Percentiles rank a stretch among this genome's conserved stretches.
phyloP scores from a whole-genome alignment of 2,113 vertebrate genomes.

The Rhinolophus ferrumequinum region DNA sequence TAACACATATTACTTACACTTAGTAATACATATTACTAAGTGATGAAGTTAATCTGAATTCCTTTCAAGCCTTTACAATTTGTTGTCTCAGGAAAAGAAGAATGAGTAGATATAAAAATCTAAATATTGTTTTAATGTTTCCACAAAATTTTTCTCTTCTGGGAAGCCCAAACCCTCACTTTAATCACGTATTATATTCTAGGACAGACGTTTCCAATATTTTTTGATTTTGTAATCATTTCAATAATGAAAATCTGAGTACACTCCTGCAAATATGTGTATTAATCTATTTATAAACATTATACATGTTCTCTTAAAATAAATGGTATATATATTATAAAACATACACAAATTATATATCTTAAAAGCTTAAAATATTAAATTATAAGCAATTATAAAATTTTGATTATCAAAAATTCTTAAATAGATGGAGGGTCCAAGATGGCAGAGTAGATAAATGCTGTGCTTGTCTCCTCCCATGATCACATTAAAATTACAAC shows the following conservation, averaged over 20 bases:
- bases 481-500: no score
- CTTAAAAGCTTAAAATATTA: not conserved
- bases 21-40: not conserved
- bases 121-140: not conserved
- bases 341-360: not conserved
- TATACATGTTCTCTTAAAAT: not conserved
- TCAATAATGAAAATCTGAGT: not conserved
- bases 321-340: not conserved
- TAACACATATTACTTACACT: not conserved
- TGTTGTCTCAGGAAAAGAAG: not conserved
- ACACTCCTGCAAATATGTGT: not conserved
- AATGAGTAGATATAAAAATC: not conserved
- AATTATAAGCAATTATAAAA: not conserved
- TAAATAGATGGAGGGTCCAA: not conserved
- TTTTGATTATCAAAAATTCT: not conserved
- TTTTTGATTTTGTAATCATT: not conserved
- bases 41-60: not conserved
- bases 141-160: not conserved
- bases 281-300: not conserved
- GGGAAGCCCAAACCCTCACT: not conserved
- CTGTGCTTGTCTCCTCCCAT: no score
- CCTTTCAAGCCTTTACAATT: not conserved
- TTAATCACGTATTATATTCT: not conserved
- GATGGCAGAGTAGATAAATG: no score
- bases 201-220: not conserved